Evolutionary conservation across 2,113 vertebrate species (phyloP).

Genomic region (Narcine bancroftii): DNA sequence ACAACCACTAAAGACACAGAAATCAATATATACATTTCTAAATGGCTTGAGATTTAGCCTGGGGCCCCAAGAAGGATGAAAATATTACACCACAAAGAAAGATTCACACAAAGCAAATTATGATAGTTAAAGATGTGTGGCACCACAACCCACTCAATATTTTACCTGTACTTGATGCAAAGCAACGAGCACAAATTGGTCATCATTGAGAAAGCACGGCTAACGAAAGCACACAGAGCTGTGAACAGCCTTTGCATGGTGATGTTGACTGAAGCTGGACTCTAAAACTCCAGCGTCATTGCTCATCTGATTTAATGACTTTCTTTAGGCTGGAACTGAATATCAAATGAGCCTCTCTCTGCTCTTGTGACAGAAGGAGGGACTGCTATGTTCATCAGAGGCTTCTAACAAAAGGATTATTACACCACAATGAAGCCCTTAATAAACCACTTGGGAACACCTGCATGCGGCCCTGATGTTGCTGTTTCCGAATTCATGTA

Average conservation of each 20-base stretch:
- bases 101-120: conserved; percentile 9
- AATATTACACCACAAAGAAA: conserved; percentile 20
- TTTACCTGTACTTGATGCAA: conserved; percentile 82
- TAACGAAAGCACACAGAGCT: conserved; percentile 54
- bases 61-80: conserved; percentile 11
- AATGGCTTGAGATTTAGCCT: neutral
- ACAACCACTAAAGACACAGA: conserved; percentile 42
- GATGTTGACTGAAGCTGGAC: conserved; percentile 56
- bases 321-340: conserved; percentile 68
- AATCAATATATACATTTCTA: conserved; percentile 34
- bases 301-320: conserved; percentile 67
- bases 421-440: conserved; percentile 41
- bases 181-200: conserved; percentile 75
- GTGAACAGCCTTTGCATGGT: conserved; percentile 56
- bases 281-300: conserved; percentile 59
- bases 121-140: neutral
- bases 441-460: conserved; percentile 33
- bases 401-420: conserved; percentile 49
- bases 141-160: conserved; percentile 25
- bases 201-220: conserved; percentile 65
- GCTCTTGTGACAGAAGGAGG: conserved; percentile 63
- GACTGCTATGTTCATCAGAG: conserved; percentile 43
- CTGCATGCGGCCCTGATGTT: neutral
- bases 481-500: conserved; percentile 1
- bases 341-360: conserved; percentile 67